Evolutionary conservation across 2,113 vertebrate genomes (phyloP).

Genomic region (Clupea harengus): DNA sequence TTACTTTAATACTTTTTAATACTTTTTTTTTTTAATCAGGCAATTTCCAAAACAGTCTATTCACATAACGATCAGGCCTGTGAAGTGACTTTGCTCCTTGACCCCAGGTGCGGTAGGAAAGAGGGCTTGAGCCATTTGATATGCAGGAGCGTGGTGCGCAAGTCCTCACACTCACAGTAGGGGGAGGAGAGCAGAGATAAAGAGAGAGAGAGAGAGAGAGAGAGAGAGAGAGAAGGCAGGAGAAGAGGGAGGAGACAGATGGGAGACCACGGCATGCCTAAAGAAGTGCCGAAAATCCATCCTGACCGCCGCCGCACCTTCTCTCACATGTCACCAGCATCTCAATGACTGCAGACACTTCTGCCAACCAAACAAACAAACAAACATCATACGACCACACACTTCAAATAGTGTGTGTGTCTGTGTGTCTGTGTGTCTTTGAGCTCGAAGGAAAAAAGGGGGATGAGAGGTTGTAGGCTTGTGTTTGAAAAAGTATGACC

Average conservation of each 20-base stretch:
- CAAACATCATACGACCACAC: conserved; percentile 1
- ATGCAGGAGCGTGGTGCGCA: conserved; percentile 26
- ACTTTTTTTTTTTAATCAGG: not conserved
- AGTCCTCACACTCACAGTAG: conserved; percentile 37
- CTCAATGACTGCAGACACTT: conserved; percentile 2
- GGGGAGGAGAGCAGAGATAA: conserved; percentile 20
- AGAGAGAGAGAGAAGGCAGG: not conserved
- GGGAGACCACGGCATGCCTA: conserved; percentile 31
- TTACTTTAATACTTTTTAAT: too few species aligned
- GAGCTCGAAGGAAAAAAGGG: not conserved
- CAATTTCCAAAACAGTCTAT: conserved; percentile 18
- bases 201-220: conserved; percentile 1
- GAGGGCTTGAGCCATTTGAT: conserved; percentile 37
- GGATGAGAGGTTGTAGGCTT: not conserved
- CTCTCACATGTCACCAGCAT: conserved; percentile 29
- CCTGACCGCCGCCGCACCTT: conserved; percentile 4
- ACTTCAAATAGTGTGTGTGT: not conserved
- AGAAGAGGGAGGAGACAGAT: not conserved
- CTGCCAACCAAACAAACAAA: not conserved
- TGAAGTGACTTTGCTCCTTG: conserved; percentile 41
- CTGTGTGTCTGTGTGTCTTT: not conserved
- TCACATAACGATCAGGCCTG: conserved; percentile 23
- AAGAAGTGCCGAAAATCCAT: conserved; percentile 13
- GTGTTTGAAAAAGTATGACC: not conserved
- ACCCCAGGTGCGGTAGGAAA: conserved; percentile 17